Conservation (phyloP, 2,113 vertebrate genomes). For the Trematomus loennbergii region DNA sequence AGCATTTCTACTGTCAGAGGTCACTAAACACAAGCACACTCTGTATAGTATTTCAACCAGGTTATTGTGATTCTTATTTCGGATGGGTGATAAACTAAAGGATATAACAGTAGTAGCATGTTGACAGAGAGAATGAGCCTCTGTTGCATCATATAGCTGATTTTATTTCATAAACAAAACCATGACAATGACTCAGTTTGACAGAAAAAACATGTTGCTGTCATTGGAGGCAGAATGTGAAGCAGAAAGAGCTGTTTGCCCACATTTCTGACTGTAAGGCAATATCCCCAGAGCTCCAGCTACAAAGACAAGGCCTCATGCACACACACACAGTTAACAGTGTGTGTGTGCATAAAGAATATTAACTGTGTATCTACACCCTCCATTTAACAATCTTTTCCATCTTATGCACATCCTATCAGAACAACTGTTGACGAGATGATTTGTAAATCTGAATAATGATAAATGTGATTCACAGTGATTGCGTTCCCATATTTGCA, state of each 20-base stretch:
- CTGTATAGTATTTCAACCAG: background rate
- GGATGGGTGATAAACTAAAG: background rate
- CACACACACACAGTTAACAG: background rate
- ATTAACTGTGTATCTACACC: background rate
- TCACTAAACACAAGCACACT: background rate
- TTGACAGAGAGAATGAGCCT: background rate
- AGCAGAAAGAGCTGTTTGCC: constrained; percentile 20
- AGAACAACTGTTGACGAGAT: background rate
- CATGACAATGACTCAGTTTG: constrained; percentile 3
- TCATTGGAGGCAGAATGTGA: constrained; percentile 12
- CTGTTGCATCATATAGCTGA: background rate
- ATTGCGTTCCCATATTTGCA: background rate
- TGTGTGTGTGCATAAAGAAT: background rate
- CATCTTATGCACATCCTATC: background rate
- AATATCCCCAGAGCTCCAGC: constrained; percentile 31
- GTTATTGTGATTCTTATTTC: background rate
- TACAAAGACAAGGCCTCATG: constrained; percentile 4
- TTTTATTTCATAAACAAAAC: constrained; percentile 16
- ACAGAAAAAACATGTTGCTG: constrained; percentile 5
- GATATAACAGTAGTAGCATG: background rate
- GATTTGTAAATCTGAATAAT: background rate
- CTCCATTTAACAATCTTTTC: background rate
- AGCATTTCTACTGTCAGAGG: too few species aligned
- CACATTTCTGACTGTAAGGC: constrained; percentile 48
- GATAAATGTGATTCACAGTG: background rate